Percentiles rank a stretch among this genome's conserved stretches.
Evolutionary conservation across 2,113 vertebrate species (phyloP).

Genomic region (Limnothrissa miodon): DNA sequence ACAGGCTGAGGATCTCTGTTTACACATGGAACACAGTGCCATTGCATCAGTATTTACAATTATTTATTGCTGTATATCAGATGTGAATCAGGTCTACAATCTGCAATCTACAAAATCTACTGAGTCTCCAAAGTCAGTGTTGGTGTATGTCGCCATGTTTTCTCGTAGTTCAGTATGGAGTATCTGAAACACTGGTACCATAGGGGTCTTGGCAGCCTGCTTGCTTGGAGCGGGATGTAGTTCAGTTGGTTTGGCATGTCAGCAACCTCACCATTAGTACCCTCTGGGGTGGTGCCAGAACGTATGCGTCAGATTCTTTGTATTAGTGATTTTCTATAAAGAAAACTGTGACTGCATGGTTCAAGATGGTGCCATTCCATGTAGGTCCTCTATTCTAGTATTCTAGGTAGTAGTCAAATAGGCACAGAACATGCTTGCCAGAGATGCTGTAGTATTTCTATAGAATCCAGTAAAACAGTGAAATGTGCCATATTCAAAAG

Average conservation of each 20-base stretch:
- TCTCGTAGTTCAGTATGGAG: too few species aligned
- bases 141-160: too few species aligned
- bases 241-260: too few species aligned
- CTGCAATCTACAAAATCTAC: too few species aligned
- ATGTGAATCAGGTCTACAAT: too few species aligned
- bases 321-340: background rate
- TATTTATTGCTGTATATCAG: too few species aligned
- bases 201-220: too few species aligned
- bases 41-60: too few species aligned
- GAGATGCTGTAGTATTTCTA: background rate
- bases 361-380: background rate
- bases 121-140: too few species aligned
- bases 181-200: too few species aligned
- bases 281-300: background rate
- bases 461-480: background rate
- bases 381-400: background rate
- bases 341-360: background rate
- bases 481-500: background rate
- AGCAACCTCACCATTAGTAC: too few species aligned
- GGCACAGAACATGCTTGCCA: background rate
- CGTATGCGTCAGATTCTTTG: background rate
- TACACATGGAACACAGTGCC: background rate
- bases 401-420: background rate
- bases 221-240: too few species aligned
- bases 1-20: constrained; percentile 10